phyloP scores from a whole-genome alignment of 2,888 invertebrate species.

The Mesorhabditis belari region DNA sequence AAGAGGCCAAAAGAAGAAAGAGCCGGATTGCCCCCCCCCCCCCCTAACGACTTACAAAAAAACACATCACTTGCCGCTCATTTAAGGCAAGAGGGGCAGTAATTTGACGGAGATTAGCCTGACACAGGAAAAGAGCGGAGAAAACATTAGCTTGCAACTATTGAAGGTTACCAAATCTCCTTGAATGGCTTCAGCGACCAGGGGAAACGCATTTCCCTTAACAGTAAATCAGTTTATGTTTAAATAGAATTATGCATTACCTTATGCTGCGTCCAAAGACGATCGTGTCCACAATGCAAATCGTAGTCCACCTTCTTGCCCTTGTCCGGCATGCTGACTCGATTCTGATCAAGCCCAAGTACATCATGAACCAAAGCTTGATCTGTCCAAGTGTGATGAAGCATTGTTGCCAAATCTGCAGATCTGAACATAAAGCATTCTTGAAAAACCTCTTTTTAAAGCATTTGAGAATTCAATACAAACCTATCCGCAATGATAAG shows the following conservation, averaged over 20 bases:
- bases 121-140: no score
- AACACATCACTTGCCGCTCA: no score
- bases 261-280: conserved; percentile 86
- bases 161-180: conserved; percentile 94
- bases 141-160: no score
- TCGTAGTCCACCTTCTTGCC: conserved; percentile 79
- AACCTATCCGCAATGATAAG: conserved; percentile 27
- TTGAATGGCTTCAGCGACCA: conserved; percentile 94
- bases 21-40: no score
- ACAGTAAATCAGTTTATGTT: background rate
- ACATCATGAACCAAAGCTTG: conserved; percentile 96
- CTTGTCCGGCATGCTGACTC: conserved; percentile 68
- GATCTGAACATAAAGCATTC: no score
- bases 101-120: no score
- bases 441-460: no score
- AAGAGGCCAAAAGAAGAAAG: no score
- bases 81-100: no score
- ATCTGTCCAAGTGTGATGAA: conserved; percentile 99
- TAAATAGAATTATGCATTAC: conserved; percentile 60
- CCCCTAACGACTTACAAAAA: no score
- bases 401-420: conserved; percentile 74
- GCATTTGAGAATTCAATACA: background rate
- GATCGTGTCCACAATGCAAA: conserved; percentile 66
- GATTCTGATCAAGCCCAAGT: conserved; percentile 77
- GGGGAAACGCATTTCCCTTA: conserved; percentile 59